phyloP scores from a whole-genome alignment of 2,888 invertebrate species.

The Noctua comes region DNA sequence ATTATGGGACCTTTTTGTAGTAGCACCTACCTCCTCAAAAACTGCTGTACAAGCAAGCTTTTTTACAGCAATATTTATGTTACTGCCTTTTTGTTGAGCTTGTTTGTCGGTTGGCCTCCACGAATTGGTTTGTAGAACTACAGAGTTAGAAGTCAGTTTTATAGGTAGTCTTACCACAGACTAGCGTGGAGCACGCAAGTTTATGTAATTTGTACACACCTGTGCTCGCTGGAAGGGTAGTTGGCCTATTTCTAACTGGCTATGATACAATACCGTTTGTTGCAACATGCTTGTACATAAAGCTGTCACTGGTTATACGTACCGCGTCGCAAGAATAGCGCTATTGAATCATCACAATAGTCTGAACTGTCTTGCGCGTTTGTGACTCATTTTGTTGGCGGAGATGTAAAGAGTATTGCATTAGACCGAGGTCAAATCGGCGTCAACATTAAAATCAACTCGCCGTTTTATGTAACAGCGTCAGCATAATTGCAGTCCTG shows the following conservation, averaged over 20 bases:
- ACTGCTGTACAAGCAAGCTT: slow-evolving; percentile 20
- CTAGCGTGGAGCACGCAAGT: slow-evolving; percentile 45
- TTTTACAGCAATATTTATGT: slow-evolving; percentile 32
- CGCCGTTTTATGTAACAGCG: slow-evolving; percentile 40
- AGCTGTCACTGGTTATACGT: slow-evolving; percentile 48
- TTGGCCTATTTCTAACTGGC: slow-evolving; percentile 48
- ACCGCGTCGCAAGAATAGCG: slow-evolving; percentile 60
- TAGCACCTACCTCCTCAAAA: slow-evolving; percentile 22
- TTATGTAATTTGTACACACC: slow-evolving; percentile 39
- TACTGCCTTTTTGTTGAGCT: slow-evolving; percentile 31
- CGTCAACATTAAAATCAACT: slow-evolving; percentile 51
- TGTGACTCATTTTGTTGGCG: slow-evolving; percentile 60
- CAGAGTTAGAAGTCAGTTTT: slow-evolving; percentile 46
- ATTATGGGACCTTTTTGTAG: slow-evolving; percentile 51
- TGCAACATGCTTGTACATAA: slow-evolving; percentile 43
- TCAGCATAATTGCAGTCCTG: slow-evolving; percentile 20
- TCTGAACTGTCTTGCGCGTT: slow-evolving; percentile 43
- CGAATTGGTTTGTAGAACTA: slow-evolving; percentile 33
- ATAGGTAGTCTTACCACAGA: slow-evolving; percentile 23
- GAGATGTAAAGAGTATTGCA: slow-evolving; percentile 52
- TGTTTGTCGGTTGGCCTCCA: slow-evolving; percentile 23
- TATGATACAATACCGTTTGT: slow-evolving; percentile 49
- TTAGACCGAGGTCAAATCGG: slow-evolving; percentile 54
- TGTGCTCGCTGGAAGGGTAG: slow-evolving; percentile 25
- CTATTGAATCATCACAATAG: slow-evolving; percentile 64